A percentile compares a stretch with the other conserved stretches of the same genome.
Evolutionary conservation across 2,113 vertebrate species (phyloP).

Genomic region (Martes martes): DNA sequence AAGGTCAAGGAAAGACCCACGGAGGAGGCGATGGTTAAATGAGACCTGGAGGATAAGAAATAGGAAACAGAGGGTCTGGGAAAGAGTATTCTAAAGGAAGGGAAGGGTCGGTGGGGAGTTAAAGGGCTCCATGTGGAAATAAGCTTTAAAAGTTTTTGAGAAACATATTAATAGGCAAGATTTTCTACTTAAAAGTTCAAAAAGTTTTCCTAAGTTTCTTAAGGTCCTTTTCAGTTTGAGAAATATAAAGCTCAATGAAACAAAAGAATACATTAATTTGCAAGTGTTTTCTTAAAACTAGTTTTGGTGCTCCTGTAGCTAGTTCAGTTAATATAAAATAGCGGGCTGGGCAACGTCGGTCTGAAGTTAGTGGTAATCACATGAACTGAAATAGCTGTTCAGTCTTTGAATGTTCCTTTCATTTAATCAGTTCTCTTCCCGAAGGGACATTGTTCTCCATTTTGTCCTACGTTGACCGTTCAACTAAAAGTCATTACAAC

Average conservation of each 20-base stretch:
- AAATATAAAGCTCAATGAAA: not conserved
- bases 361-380: not conserved
- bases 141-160: not conserved
- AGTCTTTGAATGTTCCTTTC: not conserved
- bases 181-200: not conserved
- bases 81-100: not conserved
- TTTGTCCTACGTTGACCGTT: not conserved
- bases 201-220: not conserved
- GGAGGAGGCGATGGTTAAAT: not conserved
- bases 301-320: not conserved
- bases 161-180: not conserved
- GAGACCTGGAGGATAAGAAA: not conserved
- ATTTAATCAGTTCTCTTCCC: not conserved
- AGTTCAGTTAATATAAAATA: not conserved
- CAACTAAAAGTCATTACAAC: not conserved
- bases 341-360: not conserved
- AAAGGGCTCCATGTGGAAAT: not conserved
- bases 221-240: not conserved
- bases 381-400: not conserved
- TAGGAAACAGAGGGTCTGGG: fast-evolving
- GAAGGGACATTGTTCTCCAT: not conserved
- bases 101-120: not conserved
- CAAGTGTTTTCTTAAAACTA: not conserved
- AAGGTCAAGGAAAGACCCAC: not conserved
- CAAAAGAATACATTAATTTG: not conserved